These are phyloP conservation scores for Nasonia oneida DNA, from an alignment of 2,888 invertebrate genomes.

Conservation along the genomic window DNA sequence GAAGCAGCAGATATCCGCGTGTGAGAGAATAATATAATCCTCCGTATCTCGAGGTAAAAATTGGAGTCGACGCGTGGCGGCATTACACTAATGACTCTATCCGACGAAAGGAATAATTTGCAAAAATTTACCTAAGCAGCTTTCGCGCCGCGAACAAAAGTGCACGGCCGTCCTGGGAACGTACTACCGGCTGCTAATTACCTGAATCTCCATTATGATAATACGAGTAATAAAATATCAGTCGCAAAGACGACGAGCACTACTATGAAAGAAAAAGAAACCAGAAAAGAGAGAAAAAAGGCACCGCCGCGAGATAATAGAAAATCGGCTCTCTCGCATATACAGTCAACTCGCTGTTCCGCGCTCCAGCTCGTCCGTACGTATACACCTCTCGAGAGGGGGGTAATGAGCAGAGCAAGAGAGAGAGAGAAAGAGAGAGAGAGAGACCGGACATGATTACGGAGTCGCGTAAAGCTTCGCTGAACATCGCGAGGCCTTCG, in stretches of 20 bases:
- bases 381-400: not conserved
- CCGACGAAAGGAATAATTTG: slow-evolving; percentile 38
- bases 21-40: not conserved
- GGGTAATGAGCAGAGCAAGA: slow-evolving; percentile 54
- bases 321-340: not conserved
- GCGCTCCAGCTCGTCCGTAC: not conserved
- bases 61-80: not conserved
- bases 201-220: slow-evolving; percentile 42
- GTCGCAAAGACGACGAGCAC: not conserved
- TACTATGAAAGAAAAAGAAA: not conserved
- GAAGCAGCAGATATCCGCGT: no score
- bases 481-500: slow-evolving; percentile 77
- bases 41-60: slow-evolving; percentile 14
- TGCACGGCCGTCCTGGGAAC: slow-evolving; percentile 15
- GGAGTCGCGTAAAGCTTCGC: slow-evolving; percentile 76
- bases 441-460: slow-evolving; percentile 77
- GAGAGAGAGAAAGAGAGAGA: not conserved
- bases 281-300: not conserved
- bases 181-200: slow-evolving; percentile 23
- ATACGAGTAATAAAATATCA: slow-evolving; percentile 35
- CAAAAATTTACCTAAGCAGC: slow-evolving; percentile 35
- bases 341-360: not conserved
- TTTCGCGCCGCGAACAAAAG: not conserved
- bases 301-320: not conserved
- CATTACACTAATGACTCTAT: slow-evolving; percentile 31